Conservation (phyloP, 2,797 vertebrate species). For the Falco rusticolus region DNA sequence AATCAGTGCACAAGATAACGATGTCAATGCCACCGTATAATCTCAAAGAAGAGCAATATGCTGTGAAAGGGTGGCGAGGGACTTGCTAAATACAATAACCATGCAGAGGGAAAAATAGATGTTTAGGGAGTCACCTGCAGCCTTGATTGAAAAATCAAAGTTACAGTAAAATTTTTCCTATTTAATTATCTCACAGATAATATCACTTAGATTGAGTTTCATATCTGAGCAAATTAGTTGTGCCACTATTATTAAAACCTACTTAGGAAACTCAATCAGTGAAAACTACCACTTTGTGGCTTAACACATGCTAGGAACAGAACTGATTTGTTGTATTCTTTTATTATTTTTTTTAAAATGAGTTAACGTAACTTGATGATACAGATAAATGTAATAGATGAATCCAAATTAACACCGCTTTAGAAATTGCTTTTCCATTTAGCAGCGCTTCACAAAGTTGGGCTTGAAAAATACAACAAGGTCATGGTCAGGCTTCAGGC, state of each 20-base stretch:
- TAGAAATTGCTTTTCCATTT: not conserved
- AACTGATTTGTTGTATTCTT: not conserved
- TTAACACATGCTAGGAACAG: not conserved
- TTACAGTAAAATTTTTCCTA: conserved; percentile 31
- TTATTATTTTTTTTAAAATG: not conserved
- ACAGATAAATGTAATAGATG: not conserved
- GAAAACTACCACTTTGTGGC: conserved; percentile 35
- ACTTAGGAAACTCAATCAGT: conserved; percentile 57
- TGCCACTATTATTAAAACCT: conserved; percentile 65
- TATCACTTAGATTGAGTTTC: conserved; percentile 42
- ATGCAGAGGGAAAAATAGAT: not conserved
- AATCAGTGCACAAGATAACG: not conserved
- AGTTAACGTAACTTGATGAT: not conserved
- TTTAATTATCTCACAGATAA: conserved; percentile 59
- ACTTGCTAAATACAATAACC: conserved; percentile 41
- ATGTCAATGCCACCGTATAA: not conserved
- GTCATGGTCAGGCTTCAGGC: not conserved
- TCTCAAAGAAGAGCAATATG: conserved; percentile 1
- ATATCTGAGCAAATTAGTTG: conserved; percentile 64
- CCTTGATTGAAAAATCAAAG: conserved; percentile 60
- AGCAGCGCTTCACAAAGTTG: not conserved
- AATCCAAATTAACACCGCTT: not conserved
- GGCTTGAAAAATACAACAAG: not conserved
- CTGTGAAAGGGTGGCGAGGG: not conserved
- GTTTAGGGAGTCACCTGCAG: conserved; percentile 32